These are phyloP conservation scores for Acronicta alni DNA, from an alignment of 2,888 invertebrate species.

Conservation along the genomic window DNA sequence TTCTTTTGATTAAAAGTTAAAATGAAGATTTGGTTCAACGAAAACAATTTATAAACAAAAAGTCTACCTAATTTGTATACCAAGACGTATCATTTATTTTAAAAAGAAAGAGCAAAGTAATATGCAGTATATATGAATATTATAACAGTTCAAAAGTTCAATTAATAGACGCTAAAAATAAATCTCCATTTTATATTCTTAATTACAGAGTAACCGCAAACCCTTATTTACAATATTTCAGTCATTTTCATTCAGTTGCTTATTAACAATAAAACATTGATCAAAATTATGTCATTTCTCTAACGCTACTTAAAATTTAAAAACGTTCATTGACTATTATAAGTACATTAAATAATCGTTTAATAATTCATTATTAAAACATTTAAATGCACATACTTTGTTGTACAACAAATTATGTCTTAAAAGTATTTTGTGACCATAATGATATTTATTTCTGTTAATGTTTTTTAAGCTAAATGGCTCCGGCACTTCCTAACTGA, in stretches of 20 bases:
- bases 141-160: no score
- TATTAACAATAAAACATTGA: conserved; percentile 1
- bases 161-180: no score
- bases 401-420: neutral
- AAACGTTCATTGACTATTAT: neutral
- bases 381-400: neutral
- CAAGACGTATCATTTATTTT: no score
- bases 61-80: no score
- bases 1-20: neutral
- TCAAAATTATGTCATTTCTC: neutral
- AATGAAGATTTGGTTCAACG: neutral
- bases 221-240: conserved; percentile 18
- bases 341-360: conserved; percentile 2
- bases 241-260: conserved; percentile 12
- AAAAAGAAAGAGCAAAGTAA: no score
- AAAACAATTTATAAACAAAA: no score
- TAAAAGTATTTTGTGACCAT: no score
- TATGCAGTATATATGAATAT: no score
- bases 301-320: neutral
- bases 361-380: neutral
- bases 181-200: conserved; percentile 1
- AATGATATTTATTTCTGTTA: no score
- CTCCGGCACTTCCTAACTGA: no score
- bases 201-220: conserved; percentile 1
- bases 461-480: no score